Conservation (phyloP, 2,113 vertebrate genomes). For the Thamnophis sirtalis region DNA sequence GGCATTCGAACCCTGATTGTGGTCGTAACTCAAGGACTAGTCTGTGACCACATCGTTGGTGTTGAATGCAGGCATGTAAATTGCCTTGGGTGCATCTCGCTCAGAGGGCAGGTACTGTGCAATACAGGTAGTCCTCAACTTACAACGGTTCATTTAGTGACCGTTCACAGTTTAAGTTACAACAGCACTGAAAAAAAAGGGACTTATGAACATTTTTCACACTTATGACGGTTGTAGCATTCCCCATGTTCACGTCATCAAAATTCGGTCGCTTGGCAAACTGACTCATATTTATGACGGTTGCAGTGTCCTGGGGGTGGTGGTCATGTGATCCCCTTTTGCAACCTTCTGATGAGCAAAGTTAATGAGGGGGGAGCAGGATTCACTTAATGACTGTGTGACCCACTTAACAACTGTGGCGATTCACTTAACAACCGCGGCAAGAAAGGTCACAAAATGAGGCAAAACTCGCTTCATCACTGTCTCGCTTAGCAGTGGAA, state of each 20-base stretch:
- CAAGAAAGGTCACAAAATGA: neutral
- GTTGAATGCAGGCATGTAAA: neutral
- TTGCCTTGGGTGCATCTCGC: neutral
- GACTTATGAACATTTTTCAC: neutral
- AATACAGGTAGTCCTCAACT: neutral
- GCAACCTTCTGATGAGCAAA: neutral
- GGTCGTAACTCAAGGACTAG: neutral
- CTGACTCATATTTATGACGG: neutral
- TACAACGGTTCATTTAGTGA: neutral
- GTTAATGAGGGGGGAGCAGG: neutral
- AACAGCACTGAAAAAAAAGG: neutral
- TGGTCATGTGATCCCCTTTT: neutral
- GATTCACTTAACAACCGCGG: neutral
- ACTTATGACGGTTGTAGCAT: neutral
- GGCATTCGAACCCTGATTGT: neutral
- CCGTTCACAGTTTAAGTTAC: neutral
- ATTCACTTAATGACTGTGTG: neutral
- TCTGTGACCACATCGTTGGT: neutral
- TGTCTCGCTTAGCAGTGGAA: neutral
- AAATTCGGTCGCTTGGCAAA: neutral
- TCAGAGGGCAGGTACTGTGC: too few species aligned
- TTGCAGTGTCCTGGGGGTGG: accelerated
- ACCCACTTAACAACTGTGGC: neutral
- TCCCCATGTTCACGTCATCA: neutral
- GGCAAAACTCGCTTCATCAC: neutral